Evolutionary conservation across 2,797 vertebrate genomes (phyloP), one percentile per base, ranked within the genome.

Genomic region (Pelodytes ibericus): DNA sequence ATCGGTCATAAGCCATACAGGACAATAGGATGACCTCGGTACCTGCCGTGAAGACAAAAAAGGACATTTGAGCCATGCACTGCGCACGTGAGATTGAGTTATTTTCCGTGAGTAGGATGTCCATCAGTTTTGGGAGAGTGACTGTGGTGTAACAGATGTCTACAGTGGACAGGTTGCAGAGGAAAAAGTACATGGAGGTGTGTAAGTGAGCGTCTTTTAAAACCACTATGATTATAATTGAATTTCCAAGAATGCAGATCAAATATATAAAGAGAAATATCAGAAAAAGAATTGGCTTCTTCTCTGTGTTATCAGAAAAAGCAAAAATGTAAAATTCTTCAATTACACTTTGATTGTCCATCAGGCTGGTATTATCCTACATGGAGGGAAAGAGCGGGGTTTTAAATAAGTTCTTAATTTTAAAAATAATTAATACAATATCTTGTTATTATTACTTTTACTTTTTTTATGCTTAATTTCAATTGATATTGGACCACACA

Each of bases 61-160:
- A 49, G 18, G 36, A 65, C 36, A 77, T 36, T 41, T 66, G 75
- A n/a, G 36, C 25, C 20, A 71, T 64, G 31, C 74, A 77, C 16
- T 44, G 30, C 3, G 9, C n/a, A 41, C 29, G 49, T 6, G 20
- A 39, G 36, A 64, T 64, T 27, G 51, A 1, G 36, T 41, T 63
- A 15, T n/a, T 2, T 20, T 60, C 59, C 3, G 49, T 33, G 10
- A 62, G 6, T 16, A 57, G 16, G 15, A 60, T 27, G 29, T 44
- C 30, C 24, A 77, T n/a, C 59, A 72, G n/a, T 51, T 16, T 27
- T 4, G 59, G 71, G 16, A 72, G 22, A 60, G 44, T 61, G n/a
- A 22, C 18, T 20, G 33, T 63, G 2, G 59, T 31, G n/a, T 41
- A 47, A 26, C 25, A 22, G 20, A 72, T 15, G 36, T 72, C 71